Conservation (phyloP, 2,113 vertebrate genomes). For the Pelvicachromis taeniatus region DNA sequence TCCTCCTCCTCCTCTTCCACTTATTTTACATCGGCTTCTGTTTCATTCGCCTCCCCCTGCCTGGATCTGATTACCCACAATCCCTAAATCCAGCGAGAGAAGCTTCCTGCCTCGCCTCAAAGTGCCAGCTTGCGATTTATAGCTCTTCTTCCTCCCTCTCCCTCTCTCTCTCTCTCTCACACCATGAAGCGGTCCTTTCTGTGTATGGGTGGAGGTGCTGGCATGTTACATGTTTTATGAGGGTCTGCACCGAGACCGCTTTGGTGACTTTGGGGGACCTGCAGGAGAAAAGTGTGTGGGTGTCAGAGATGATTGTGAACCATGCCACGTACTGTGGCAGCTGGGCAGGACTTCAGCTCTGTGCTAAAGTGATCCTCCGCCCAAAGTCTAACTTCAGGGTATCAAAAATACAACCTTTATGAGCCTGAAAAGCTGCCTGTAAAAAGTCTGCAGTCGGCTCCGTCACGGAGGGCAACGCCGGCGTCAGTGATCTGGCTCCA, state of each 20-base stretch:
- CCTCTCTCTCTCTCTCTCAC: not conserved
- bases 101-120: conserved; percentile 47
- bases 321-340: conserved; percentile 16
- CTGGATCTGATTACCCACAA: conserved; percentile 62
- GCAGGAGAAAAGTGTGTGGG: not conserved
- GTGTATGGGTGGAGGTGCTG: not conserved
- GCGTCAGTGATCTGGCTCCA: fast-evolving
- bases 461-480: fast-evolving
- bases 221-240: conserved; percentile 31
- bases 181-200: not conserved
- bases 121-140: conserved; percentile 50
- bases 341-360: not conserved
- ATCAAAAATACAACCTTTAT: not conserved
- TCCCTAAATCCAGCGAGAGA: conserved; percentile 31
- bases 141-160: not conserved
- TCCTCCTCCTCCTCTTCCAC: not conserved
- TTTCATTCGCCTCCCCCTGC: conserved; percentile 6
- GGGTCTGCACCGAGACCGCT: not conserved
- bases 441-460: not conserved
- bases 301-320: not conserved
- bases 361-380: not conserved
- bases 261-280: not conserved
- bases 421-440: not conserved
- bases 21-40: not conserved
- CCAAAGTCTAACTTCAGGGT: not conserved